Conservation (phyloP, 2,888 invertebrate species). For the Anaspis maculata region DNA sequence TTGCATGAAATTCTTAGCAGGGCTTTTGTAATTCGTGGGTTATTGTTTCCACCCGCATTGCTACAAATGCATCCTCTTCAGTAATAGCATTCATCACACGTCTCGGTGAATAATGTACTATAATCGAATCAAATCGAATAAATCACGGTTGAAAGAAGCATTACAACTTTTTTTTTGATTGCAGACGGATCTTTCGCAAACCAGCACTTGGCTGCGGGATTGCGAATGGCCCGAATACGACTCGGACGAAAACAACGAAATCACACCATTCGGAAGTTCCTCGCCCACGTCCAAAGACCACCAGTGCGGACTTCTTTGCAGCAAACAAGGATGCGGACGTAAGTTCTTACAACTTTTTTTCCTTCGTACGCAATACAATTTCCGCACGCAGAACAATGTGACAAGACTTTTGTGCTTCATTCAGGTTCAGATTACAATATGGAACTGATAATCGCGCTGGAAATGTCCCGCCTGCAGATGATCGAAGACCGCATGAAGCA, state of each 20-base stretch:
- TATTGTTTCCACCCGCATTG: too few species aligned
- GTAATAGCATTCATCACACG: too few species aligned
- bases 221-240: conserved; percentile 57
- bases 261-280: conserved; percentile 26
- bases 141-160: too few species aligned
- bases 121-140: too few species aligned
- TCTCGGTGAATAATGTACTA: conserved; percentile 2
- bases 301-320: conserved; percentile 49
- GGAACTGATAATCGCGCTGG: conserved; percentile 57
- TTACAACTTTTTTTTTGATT: too few species aligned
- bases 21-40: too few species aligned
- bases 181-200: conserved; percentile 41
- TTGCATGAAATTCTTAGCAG: too few species aligned
- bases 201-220: conserved; percentile 45
- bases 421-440: conserved; percentile 47
- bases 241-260: conserved; percentile 44
- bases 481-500: conserved; percentile 51
- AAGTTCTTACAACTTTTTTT: too few species aligned
- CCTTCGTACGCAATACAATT: too few species aligned
- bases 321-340: conserved; percentile 36
- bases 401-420: conserved; percentile 4
- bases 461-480: conserved; percentile 61
- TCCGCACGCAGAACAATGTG: too few species aligned
- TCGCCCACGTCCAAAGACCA: conserved; percentile 39
- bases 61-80: too few species aligned